Percentiles rank a stretch among this genome's conserved stretches.
These are phyloP conservation scores for Hanleya hanleyi DNA, from an alignment of 2,888 invertebrate species.

Conservation along the genomic window DNA sequence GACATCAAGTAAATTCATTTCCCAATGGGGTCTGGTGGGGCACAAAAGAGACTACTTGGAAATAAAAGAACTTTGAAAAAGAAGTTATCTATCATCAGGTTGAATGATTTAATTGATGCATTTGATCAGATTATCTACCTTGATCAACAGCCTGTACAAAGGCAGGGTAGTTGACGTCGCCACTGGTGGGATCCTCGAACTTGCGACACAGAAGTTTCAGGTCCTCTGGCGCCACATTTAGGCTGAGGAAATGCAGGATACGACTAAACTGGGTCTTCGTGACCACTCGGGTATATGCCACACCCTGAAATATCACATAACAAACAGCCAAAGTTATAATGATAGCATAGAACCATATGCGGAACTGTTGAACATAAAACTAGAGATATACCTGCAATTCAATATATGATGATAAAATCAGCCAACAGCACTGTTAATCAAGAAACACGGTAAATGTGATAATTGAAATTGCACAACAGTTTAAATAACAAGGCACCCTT, in stretches of 20 bases:
- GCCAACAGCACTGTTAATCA: too few species aligned
- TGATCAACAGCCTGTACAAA: slow-evolving; percentile 73
- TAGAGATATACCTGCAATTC: too few species aligned
- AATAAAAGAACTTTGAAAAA: too few species aligned
- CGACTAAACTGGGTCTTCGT: slow-evolving; percentile 72
- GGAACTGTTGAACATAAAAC: too few species aligned
- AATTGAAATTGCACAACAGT: not conserved
- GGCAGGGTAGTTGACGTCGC: slow-evolving; percentile 73
- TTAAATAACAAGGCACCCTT: not conserved
- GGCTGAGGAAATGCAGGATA: slow-evolving; percentile 69
- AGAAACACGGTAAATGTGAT: not conserved
- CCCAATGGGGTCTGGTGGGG: too few species aligned
- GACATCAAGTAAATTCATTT: too few species aligned
- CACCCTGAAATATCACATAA: too few species aligned
- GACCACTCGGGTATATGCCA: slow-evolving; percentile 71
- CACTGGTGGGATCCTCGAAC: slow-evolving; percentile 70
- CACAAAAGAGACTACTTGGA: too few species aligned
- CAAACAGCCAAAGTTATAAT: too few species aligned
- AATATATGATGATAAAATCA: too few species aligned
- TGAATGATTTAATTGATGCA: not conserved
- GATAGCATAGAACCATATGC: too few species aligned
- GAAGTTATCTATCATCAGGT: not conserved
- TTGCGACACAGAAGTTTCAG: slow-evolving; percentile 69
- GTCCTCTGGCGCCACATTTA: slow-evolving; percentile 68
- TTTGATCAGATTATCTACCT: slow-evolving; percentile 48